These are phyloP conservation scores for Drosophila funebris DNA, from an alignment of 1,140 invertebrate species.

Conservation along the genomic window DNA sequence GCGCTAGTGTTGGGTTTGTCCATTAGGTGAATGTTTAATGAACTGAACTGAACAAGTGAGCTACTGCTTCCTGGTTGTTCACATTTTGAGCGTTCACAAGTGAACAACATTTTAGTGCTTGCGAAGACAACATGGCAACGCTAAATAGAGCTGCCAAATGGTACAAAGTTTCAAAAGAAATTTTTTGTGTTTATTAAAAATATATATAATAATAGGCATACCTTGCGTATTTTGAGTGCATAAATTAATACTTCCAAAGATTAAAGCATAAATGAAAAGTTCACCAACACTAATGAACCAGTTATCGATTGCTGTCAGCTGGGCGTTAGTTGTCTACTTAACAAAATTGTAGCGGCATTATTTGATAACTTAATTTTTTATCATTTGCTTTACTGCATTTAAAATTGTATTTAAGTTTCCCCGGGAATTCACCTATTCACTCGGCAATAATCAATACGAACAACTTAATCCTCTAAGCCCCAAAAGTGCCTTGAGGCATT, in stretches of 20 bases:
- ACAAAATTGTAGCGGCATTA: too few relatives aligned
- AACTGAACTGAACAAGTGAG: constrained; percentile 20
- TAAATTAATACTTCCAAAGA: background rate
- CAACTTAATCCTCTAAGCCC: too few relatives aligned
- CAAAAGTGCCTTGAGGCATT: too few relatives aligned
- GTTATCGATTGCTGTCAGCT: constrained; percentile 29
- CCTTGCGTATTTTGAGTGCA: background rate
- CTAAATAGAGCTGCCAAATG: background rate
- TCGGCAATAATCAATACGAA: too few relatives aligned
- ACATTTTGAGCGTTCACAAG: background rate
- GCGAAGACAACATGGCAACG: background rate
- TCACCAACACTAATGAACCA: constrained; percentile 12
- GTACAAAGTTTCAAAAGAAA: background rate
- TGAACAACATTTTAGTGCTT: constrained; percentile 5
- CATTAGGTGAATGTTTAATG: constrained; percentile 25
- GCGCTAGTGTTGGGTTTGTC: constrained; percentile 45
- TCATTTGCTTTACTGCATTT: too few relatives aligned
- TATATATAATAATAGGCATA: background rate
- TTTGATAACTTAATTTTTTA: too few relatives aligned
- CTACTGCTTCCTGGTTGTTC: constrained; percentile 3
- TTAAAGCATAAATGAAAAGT: background rate
- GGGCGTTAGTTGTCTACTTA: background rate
- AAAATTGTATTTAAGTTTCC: too few relatives aligned
- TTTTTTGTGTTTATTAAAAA: background rate
- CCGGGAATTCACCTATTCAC: too few relatives aligned